Conservation (phyloP, 2,888 invertebrate species). For the Drosophila helvetica region DNA sequence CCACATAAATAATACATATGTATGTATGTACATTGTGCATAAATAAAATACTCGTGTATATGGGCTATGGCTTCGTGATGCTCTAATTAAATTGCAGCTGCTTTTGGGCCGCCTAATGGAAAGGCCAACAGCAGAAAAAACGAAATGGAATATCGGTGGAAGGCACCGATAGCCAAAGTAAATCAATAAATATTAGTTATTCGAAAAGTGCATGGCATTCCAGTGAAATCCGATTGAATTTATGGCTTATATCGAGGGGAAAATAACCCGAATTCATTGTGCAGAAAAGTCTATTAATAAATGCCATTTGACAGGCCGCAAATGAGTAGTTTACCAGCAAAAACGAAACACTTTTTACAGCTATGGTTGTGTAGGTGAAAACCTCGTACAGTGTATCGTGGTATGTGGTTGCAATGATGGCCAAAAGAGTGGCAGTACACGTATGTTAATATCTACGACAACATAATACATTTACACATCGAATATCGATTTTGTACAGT, state of each 20-base stretch:
- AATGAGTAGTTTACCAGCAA: too few relatives aligned
- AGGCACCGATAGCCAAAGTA: constrained; percentile 1
- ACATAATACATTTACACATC: neutral
- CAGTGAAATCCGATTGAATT: constrained; percentile 18
- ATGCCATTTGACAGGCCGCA: neutral
- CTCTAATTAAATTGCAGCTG: constrained; percentile 68
- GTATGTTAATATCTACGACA: too few relatives aligned
- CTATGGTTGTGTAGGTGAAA: too few relatives aligned
- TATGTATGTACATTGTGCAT: neutral
- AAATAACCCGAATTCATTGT: neutral
- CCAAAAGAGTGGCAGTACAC: too few relatives aligned
- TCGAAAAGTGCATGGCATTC: neutral
- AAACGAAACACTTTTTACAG: too few relatives aligned
- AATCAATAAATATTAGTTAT: constrained; percentile 17
- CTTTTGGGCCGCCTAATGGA: constrained; percentile 58
- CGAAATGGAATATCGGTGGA: neutral
- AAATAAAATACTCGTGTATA: too few relatives aligned
- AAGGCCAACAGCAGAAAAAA: constrained; percentile 19
- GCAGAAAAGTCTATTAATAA: neutral
- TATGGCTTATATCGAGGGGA: constrained; percentile 14
- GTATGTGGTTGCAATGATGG: too few relatives aligned
- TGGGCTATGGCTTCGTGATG: neutral
- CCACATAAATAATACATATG: constrained; percentile 53
- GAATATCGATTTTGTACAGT: neutral
- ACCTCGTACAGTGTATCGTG: too few relatives aligned